Conservation (phyloP, 2,888 invertebrate species). For the Cataglyphis altisquamis region DNA sequence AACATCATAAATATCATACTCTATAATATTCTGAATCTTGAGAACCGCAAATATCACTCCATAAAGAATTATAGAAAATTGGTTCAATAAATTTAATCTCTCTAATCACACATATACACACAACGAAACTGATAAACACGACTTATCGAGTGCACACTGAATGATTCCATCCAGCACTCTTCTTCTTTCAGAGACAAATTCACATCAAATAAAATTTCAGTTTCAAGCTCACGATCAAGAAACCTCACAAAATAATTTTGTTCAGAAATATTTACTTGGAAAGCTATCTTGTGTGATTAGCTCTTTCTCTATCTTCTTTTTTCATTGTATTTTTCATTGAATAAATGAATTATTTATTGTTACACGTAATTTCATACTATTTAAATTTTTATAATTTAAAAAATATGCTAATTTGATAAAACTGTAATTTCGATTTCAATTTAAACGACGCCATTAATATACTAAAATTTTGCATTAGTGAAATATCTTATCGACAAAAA, state of each 20-base stretch:
- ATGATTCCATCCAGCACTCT: not conserved
- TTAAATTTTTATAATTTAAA: not conserved
- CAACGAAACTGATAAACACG: not conserved
- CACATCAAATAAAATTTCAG: not conserved
- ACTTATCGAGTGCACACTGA: not conserved
- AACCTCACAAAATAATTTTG: not conserved
- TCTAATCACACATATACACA: not conserved
- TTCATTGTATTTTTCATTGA: not conserved
- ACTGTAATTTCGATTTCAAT: not conserved
- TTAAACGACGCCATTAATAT: not conserved
- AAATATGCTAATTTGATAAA: not conserved
- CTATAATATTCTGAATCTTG: not conserved
- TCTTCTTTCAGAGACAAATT: not conserved
- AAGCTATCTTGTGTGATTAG: not conserved
- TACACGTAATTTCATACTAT: not conserved
- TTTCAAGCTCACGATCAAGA: not conserved
- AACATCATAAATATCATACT: not conserved
- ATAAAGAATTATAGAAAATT: not conserved
- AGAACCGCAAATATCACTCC: not conserved
- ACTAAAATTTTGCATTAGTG: not conserved
- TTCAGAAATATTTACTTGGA: not conserved
- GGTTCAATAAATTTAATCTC: not conserved
- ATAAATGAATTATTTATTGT: not conserved
- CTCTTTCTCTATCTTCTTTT: not conserved
- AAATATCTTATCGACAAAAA: conserved; percentile 1